phyloP scores from a whole-genome alignment of 2,797 vertebrate species.

The Lepidocolaptes lacrymiger region DNA sequence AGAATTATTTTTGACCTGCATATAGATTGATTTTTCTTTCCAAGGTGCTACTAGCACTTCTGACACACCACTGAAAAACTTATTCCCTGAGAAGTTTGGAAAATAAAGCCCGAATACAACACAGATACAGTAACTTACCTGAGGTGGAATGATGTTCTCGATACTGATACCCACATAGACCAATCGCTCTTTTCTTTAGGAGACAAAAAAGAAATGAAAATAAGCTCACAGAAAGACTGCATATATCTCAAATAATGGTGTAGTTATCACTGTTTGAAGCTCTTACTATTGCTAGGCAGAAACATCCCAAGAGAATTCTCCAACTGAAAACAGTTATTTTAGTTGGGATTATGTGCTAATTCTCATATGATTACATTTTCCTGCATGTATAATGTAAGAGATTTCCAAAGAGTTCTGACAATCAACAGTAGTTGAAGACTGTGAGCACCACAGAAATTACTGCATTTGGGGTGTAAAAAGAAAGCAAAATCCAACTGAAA shows the following conservation, averaged over 20 bases:
- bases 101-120: background rate
- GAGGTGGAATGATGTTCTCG: slow-evolving; percentile 97
- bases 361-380: background rate
- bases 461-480: background rate
- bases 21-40: background rate
- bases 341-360: background rate
- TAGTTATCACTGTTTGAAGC: background rate
- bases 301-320: background rate
- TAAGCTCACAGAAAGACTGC: background rate
- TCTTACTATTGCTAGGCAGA: background rate
- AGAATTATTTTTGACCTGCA: background rate
- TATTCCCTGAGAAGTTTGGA: background rate
- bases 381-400: background rate
- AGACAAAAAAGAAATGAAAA: slow-evolving; percentile 31
- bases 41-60: background rate
- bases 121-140: slow-evolving; percentile 77
- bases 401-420: background rate
- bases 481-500: background rate
- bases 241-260: background rate
- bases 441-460: background rate
- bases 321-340: background rate
- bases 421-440: background rate
- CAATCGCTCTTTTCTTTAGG: slow-evolving; percentile 88
- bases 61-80: background rate
- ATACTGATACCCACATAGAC: slow-evolving; percentile 98